Evolutionary conservation across 35 echinoderm and acorn worm genomes (phyloP), one percentile per base, ranked within the genome.

Genomic region (Hemicentrotus pulcherrimus): DNA sequence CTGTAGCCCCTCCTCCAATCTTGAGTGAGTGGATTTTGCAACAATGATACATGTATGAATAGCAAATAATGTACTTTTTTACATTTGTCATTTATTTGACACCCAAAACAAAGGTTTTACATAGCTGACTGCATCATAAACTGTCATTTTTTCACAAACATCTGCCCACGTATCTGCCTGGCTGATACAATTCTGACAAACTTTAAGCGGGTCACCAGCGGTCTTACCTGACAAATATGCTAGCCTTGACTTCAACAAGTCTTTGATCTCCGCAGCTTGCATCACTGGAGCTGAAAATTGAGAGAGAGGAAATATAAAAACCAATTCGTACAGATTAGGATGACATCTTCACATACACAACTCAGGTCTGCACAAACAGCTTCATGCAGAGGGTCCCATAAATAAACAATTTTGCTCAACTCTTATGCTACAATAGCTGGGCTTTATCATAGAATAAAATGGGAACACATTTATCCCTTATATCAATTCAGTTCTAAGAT

Each of bases 251-350:
- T 94, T 94, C 18, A 98, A 48, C 41, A 98, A 88, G 35, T 98
- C 97, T 94, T 94, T 94, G 94, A 98, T 98, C 78, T 96, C 95
- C 50, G 96, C 94, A 32, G 97, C 97, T 93, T 98, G 96, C 97
- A 98, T 98, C 86, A 98, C 94, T 55, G 97, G 97, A 95, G 96
- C 97, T 97, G 95, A 90, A 93, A 94, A 45, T 47, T 41, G 46
- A 95, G 47, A 55, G 88, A 95, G 55, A 65, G 88, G 32, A 92
- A 22, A 46, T 46, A 31, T 41, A 41, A 41, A 95, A 55, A 30
- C 13, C 46, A 5, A 47, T 32, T 94, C 18, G 15, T 47, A 24
- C 15, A 48, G n/a, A 47, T 32, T 28, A 55, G 41, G 31, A 47
- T 91, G 32, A 91, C 88, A 46, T 46, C 32, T 47, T 18, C 88